Conservation (phyloP, 2,888 invertebrate species). For the Thymelicus lineola region DNA sequence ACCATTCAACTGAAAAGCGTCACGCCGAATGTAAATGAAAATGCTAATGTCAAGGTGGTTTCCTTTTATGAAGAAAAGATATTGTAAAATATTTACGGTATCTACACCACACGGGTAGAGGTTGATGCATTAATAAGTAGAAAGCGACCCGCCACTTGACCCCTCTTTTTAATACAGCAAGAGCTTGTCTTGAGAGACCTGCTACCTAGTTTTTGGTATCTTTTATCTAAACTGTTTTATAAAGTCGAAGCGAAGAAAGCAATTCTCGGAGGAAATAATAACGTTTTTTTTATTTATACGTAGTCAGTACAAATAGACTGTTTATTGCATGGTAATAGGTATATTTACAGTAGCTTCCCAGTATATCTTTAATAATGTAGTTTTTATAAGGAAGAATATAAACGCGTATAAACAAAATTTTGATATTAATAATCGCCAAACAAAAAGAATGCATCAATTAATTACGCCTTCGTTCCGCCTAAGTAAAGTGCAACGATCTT, state of each 20-base stretch:
- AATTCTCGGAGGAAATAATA: conserved; percentile 16
- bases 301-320: not conserved
- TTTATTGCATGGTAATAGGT: no score
- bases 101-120: conserved; percentile 35
- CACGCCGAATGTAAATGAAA: conserved; percentile 27
- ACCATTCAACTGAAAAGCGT: conserved; percentile 20
- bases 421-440: no score
- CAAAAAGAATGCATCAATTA: no score
- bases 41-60: conserved; percentile 30
- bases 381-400: no score
- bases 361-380: no score
- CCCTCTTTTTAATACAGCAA: conserved; percentile 41
- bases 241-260: conserved; percentile 21
- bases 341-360: no score
- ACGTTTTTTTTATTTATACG: not conserved
- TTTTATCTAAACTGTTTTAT: conserved; percentile 36
- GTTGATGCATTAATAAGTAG: conserved; percentile 47
- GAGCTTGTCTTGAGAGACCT: conserved; percentile 42
- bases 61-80: conserved; percentile 27
- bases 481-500: no score
- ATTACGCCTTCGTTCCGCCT: no score
- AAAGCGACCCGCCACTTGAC: conserved; percentile 43
- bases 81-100: conserved; percentile 33
- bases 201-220: conserved; percentile 37
- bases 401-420: no score